A percentile compares a stretch with the other conserved stretches of the same genome.
Conservation (phyloP, 2,113 vertebrate species). For the Cercopithecus mona region DNA sequence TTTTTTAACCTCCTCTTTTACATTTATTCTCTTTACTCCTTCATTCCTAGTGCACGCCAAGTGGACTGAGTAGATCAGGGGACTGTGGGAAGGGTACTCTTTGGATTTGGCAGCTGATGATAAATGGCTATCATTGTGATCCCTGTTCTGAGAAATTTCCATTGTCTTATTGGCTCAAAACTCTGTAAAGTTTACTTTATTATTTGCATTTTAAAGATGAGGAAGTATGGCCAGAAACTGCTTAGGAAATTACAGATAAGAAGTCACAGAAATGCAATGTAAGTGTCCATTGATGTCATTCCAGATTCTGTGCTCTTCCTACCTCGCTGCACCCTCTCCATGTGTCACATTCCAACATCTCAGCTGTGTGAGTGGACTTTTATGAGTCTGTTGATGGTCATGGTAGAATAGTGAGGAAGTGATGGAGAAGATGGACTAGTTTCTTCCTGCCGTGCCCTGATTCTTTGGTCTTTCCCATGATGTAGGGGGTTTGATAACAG, state of each 20-base stretch:
- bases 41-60: not conserved
- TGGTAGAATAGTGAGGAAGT: not conserved
- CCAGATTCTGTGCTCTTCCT: not conserved
- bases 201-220: slow-evolving; percentile 2
- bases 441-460: not conserved
- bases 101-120: not conserved
- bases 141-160: not conserved
- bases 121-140: not conserved
- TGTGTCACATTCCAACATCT: not conserved
- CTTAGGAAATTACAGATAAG: not conserved
- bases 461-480: not conserved
- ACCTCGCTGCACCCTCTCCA: not conserved
- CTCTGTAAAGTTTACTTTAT: not conserved
- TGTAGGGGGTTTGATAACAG: no score
- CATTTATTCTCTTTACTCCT: not conserved
- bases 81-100: not conserved
- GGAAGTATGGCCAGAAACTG: not conserved
- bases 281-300: not conserved
- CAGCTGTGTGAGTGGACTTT: not conserved
- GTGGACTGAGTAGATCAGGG: not conserved
- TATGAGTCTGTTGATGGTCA: not conserved
- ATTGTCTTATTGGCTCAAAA: not conserved
- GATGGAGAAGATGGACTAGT: not conserved
- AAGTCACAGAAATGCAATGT: not conserved
- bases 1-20: not conserved